phyloP scores from a whole-genome alignment of 1,140 invertebrate genomes.

The Drosophila kohkoa region DNA sequence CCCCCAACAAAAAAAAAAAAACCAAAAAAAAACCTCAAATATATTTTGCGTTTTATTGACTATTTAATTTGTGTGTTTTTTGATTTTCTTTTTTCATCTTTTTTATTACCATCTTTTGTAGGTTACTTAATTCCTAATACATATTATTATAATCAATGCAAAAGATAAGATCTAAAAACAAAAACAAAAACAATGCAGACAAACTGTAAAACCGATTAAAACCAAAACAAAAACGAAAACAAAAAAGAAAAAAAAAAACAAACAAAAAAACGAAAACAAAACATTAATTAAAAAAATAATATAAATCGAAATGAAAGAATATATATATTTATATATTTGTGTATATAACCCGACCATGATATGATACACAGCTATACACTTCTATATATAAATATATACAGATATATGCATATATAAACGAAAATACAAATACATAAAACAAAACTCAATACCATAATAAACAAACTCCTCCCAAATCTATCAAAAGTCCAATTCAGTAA shows the following conservation, averaged over 20 bases:
- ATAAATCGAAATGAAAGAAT: slow-evolving; percentile 52
- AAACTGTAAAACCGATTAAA: slow-evolving; percentile 46
- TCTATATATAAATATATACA: slow-evolving; percentile 35
- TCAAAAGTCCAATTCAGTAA: slow-evolving; percentile 76
- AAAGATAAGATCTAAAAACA: slow-evolving; percentile 29
- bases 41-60: slow-evolving; percentile 54
- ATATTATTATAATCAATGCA: slow-evolving; percentile 58
- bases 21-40: slow-evolving; percentile 18
- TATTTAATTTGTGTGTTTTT: slow-evolving; percentile 66
- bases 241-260: slow-evolving; percentile 40
- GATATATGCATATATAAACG: slow-evolving; percentile 26
- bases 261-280: slow-evolving; percentile 37
- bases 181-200: slow-evolving; percentile 49
- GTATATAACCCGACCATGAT: slow-evolving; percentile 21
- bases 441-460: slow-evolving; percentile 44
- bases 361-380: slow-evolving; percentile 10
- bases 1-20: background rate
- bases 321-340: slow-evolving; percentile 53
- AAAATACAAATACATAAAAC: slow-evolving; percentile 35
- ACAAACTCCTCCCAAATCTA: slow-evolving; percentile 55
- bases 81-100: slow-evolving; percentile 79
- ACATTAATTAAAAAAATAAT: slow-evolving; percentile 32
- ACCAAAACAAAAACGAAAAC: slow-evolving; percentile 42
- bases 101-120: slow-evolving; percentile 85
- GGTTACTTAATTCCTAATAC: slow-evolving; percentile 85